Base-by-base conservation (phyloP, 2,113 vertebrate species). In the Sceloporus tristichus region DNA sequence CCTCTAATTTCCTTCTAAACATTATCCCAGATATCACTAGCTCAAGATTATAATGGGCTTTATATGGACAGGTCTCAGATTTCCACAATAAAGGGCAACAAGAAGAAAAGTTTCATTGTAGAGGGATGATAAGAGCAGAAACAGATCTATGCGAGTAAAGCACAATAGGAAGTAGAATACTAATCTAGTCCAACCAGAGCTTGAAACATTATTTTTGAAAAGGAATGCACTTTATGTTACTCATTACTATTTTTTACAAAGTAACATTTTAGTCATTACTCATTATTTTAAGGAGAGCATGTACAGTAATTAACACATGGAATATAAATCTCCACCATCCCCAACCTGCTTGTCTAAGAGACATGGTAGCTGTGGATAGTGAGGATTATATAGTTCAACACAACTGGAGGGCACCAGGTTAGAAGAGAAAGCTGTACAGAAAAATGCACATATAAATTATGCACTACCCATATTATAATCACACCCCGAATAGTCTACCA, bases 21-120 rank as follows among this genome's bases (percentile, higher is more conserved):
- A 85, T 85, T 92, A 10, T 91, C 93, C 86, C 90, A 92, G 74
- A 90, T 91, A 89, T 84, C 87, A 19, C 92, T 91, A 94, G 90
- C 85, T 87, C 81, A 88, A 85, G 84, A 92, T 91, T 84, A 82
- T 89, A 88, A 92, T 84, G 38, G 53, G 54, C 29, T 42, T 62
- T 70, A 73, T 53, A 13, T 42, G 27, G 53, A 76, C 90, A 79
- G 84, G 91, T 79, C 86, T 85, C 68, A 85, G 87, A 92, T 92
- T 91, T 91, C 86, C 80, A 73, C 4, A 16, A 94, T 87, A 59
- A 82, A 92, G 76, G 79, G 71, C 74, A 85, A 84, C 14, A 73
- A 1, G 42, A 23, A 0, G 0, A 3, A 68, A 78, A 85, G 29
- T 34, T 34, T 73, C 82, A 87, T 66, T 87, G 59, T 87, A 70